Percentiles rank a stretch among this genome's conserved stretches.
Conservation (phyloP, 1,140 invertebrate genomes). For the Pseudomyrmex flavicornis region DNA sequence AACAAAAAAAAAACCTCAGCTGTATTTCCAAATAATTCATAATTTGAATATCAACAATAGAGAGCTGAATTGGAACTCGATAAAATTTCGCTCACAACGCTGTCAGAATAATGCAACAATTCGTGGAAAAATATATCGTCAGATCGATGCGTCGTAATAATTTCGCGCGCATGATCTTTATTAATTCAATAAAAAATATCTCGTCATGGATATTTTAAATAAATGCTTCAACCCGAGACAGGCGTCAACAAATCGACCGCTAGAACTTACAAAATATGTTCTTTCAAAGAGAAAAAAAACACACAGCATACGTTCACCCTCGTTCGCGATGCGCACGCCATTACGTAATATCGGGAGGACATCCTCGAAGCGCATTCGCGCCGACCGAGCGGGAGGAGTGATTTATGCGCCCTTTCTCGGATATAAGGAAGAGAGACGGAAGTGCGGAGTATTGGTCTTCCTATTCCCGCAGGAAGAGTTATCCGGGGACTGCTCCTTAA, state of each 20-base stretch:
- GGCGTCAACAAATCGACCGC: constrained; percentile 8
- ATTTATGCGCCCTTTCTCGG: constrained; percentile 81
- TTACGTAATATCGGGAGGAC: constrained; percentile 80
- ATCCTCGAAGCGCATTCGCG: constrained; percentile 62
- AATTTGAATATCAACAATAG: constrained; percentile 7
- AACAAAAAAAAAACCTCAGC: not conserved
- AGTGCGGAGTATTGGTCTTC: constrained; percentile 81
- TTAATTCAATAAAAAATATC: not conserved
- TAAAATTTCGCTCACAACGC: not conserved
- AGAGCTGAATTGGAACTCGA: constrained; percentile 14
- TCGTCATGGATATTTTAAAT: not conserved
- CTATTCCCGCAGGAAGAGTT: constrained; percentile 77
- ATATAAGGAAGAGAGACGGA: constrained; percentile 76
- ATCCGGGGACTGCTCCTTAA: constrained; percentile 71
- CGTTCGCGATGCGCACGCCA: constrained; percentile 52
- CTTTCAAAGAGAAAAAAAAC: not conserved
- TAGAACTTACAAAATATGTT: not conserved
- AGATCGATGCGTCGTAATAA: constrained; percentile 5
- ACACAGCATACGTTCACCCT: too few relatives aligned
- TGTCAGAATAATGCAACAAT: constrained; percentile 1
- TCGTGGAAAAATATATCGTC: not conserved
- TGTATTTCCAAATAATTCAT: not conserved
- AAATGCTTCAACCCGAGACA: not conserved
- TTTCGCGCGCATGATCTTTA: constrained; percentile 10
- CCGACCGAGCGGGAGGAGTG: constrained; percentile 55